Base-by-base conservation (phyloP, 2,113 vertebrate species). In the Chloropsis hardwickii region DNA sequence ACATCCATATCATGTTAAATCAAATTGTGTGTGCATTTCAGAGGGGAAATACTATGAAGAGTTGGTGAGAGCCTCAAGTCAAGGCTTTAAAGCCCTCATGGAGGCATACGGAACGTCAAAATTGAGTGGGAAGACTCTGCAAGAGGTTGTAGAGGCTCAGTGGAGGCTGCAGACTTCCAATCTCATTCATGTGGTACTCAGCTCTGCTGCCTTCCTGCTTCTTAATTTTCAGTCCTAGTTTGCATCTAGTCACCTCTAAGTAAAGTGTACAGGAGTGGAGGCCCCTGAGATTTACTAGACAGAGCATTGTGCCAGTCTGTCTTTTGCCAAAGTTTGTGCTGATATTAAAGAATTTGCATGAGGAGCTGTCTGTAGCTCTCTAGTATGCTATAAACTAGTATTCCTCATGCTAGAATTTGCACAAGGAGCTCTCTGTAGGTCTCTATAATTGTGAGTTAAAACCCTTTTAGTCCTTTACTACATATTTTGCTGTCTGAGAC, bases 101-200 rank as follows among this genome's bases (percentile, higher is more conserved):
- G 29, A 60, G 6, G 15, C 29, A 47, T 76, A 12, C 53, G 71
- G n/a, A 72, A 66, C 21, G 51, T 12, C 11, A 80, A 8, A 76
- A 21, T 13, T 51, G 15, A 44, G 31, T 18, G 7, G 37, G 9
- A 56, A 57, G 33, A 65, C 13, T 45, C 2, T 80, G 17, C 11
- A n/a, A 65, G 44, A 28, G 2, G 9, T 20, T 56, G 9, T 31
- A 56, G 24, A 6, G 44, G 7, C 37, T 80, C 31, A 25, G 17
- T 35, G 50, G 33, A 69, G 10, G 22, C 9, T 57, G 16, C 19
- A 31, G 27, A 54, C 8, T 54, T 79, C 3, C 2, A 53, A 4
- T 24, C 73, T 54, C 23, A 28, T 61, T 78, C 50, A 1, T 25
- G 8, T 14, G 4, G 9, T 13, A 24, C 19, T 56, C 0, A 0